Percentiles rank a stretch among this genome's conserved stretches.
Conservation (phyloP, 2,113 vertebrate genomes). For the Xenopus laevis region DNA sequence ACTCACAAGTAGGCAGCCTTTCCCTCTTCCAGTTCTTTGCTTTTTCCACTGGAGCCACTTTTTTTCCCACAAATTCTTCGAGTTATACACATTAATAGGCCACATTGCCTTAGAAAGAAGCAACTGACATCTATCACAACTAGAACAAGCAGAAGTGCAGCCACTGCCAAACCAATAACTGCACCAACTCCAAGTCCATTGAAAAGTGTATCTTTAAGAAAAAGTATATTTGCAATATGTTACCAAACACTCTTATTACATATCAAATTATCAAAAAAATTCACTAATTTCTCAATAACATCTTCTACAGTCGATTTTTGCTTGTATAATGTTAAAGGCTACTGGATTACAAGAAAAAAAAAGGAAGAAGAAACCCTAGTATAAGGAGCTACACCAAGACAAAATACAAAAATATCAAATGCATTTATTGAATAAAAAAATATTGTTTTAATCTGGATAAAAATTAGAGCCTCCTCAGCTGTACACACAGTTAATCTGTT, state of each 20-base stretch:
- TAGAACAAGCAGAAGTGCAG: constrained; percentile 85
- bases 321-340: no score
- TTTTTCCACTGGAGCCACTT: constrained; percentile 87
- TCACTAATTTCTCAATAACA: not conserved
- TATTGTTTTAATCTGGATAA: no score
- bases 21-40: constrained; percentile 94
- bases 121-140: constrained; percentile 92
- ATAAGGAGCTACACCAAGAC: no score
- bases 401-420: no score
- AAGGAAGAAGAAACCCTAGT: no score
- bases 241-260: not conserved
- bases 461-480: no score
- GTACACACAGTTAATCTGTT: no score
- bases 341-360: no score
- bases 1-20: constrained; percentile 98
- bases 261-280: not conserved
- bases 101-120: constrained; percentile 94
- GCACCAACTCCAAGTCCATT: constrained; percentile 89
- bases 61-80: constrained; percentile 92
- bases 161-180: constrained; percentile 87
- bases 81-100: constrained; percentile 93
- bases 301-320: no score
- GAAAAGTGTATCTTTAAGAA: constrained; percentile 87
- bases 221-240: constrained; percentile 5
- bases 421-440: no score